phyloP scores from a whole-genome alignment of 2,797 vertebrate species.

The Peromyscus attwateri region DNA sequence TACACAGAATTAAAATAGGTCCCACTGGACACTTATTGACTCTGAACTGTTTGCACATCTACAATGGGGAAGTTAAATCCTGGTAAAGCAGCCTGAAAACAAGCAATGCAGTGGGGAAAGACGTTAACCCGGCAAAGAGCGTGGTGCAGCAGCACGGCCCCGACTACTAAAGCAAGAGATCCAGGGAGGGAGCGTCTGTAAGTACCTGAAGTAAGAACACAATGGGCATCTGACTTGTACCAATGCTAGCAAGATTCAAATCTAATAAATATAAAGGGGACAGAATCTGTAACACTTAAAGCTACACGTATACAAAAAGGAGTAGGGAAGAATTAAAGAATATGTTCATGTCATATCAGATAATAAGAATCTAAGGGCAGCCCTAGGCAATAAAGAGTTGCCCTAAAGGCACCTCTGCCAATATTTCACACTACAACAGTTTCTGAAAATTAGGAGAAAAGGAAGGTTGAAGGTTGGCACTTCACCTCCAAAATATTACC shows the following conservation, averaged over 20 bases:
- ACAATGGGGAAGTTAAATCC: slow-evolving; percentile 3
- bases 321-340: background rate
- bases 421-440: background rate
- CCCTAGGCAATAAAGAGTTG: background rate
- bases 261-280: background rate
- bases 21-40: background rate
- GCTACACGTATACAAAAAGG: background rate
- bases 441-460: slow-evolving; percentile 5
- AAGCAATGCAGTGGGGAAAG: background rate
- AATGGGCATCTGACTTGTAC: background rate
- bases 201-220: background rate
- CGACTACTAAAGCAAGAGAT: slow-evolving; percentile 1
- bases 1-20: slow-evolving; percentile 7
- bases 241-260: background rate
- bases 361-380: slow-evolving; percentile 20
- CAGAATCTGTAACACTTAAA: background rate
- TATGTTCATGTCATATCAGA: background rate
- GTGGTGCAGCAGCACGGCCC: background rate
- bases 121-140: background rate
- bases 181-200: background rate
- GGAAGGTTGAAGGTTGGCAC: background rate
- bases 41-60: background rate
- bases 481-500: slow-evolving; percentile 32
- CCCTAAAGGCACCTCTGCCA: slow-evolving; percentile 18
- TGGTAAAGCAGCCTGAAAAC: background rate